These are phyloP conservation scores for Atta colombica DNA, from an alignment of 1,140 invertebrate species.

Conservation along the genomic window DNA sequence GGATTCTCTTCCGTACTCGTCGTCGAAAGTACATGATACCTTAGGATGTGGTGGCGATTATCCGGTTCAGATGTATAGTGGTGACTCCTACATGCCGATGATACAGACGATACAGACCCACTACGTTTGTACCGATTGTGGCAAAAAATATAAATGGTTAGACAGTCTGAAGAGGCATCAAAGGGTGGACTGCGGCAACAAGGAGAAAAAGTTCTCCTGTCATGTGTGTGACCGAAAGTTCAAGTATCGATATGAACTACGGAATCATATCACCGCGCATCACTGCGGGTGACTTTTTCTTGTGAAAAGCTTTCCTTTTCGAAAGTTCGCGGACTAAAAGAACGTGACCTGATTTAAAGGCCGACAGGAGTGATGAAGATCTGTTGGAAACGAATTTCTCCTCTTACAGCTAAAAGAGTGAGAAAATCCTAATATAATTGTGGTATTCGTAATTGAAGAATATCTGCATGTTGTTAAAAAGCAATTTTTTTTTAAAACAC, in stretches of 20 bases:
- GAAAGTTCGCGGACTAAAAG: background rate
- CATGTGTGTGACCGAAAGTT: constrained; percentile 81
- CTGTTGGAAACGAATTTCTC: no score
- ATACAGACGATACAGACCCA: constrained; percentile 41
- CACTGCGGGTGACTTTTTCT: constrained; percentile 58
- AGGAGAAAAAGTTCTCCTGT: constrained; percentile 82
- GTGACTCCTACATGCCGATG: constrained; percentile 48
- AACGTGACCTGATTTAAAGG: background rate
- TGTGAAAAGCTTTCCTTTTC: background rate
- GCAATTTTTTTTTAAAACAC: no score
- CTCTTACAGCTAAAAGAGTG: no score
- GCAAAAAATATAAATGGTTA: constrained; percentile 86
- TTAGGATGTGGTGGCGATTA: background rate
- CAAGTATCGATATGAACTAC: constrained; percentile 83
- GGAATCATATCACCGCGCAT: constrained; percentile 80
- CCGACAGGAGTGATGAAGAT: no score
- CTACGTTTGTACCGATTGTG: constrained; percentile 81
- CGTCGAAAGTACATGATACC: background rate
- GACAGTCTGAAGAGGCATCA: constrained; percentile 86
- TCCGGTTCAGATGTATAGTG: constrained; percentile 6
- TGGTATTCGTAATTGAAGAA: no score
- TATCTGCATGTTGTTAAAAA: no score
- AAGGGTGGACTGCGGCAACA: constrained; percentile 87
- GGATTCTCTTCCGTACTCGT: constrained; percentile 14
- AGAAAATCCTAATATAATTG: no score